Evolutionary conservation across 2,797 vertebrate genomes (phyloP).

Genomic region (Dromococcyx pavoninus): DNA sequence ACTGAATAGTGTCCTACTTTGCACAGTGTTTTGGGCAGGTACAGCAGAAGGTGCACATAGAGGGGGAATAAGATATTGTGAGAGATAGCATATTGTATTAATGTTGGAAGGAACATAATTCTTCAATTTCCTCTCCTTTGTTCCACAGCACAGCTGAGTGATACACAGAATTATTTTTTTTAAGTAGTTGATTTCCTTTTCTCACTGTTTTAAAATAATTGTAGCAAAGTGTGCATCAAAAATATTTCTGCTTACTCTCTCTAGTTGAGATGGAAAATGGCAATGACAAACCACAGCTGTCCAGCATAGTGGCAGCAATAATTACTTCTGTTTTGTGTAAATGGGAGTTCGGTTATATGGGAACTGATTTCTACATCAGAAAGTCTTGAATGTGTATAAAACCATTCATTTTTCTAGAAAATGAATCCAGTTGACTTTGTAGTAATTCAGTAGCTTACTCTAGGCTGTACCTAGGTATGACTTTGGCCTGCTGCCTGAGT

Average conservation of each 20-base stretch:
- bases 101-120: conserved; percentile 17
- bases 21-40: not conserved
- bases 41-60: not conserved
- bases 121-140: conserved; percentile 57
- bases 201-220: conserved; percentile 54
- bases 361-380: not conserved
- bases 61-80: not conserved
- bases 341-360: not conserved
- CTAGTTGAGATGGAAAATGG: not conserved
- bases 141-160: conserved; percentile 32
- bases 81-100: not conserved
- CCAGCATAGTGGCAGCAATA: not conserved
- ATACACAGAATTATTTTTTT: conserved; percentile 52
- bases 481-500: not conserved
- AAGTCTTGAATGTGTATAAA: not conserved
- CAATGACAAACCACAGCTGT: not conserved
- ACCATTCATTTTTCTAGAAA: not conserved
- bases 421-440: not conserved
- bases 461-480: not conserved
- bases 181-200: conserved; percentile 64
- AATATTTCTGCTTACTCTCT: conserved; percentile 41
- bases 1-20: not conserved
- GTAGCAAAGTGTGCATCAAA: not conserved
- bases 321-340: not conserved
- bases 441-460: conserved; percentile 1